Conservation (phyloP, 2,797 vertebrate genomes). For the Chloroceryle inda region DNA sequence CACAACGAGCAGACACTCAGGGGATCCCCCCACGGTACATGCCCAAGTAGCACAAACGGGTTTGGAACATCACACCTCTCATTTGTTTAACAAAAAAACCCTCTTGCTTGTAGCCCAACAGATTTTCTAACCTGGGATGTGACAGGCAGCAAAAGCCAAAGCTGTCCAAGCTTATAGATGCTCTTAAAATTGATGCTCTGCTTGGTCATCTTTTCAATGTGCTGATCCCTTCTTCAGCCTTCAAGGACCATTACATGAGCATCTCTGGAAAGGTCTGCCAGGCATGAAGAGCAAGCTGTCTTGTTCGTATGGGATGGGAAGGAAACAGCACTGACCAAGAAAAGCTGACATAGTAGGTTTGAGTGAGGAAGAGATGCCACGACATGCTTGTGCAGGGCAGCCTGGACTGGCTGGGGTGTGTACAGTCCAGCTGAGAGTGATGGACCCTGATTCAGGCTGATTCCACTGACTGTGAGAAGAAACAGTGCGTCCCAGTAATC, state of each 20-base stretch:
- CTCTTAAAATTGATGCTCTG: neutral
- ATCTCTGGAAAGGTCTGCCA: neutral
- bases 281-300: neutral
- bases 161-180: neutral
- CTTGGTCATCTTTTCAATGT: neutral
- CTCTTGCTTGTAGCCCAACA: neutral
- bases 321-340: neutral
- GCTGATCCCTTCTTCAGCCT: neutral
- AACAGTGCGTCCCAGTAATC: neutral
- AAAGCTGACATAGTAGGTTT: fast-evolving
- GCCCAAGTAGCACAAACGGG: neutral
- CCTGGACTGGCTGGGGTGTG: neutral
- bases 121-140: neutral
- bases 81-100: neutral
- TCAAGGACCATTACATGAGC: neutral
- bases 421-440: neutral
- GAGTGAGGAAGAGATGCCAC: neutral
- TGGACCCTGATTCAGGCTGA: neutral
- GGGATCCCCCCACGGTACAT: neutral
- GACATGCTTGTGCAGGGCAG: neutral
- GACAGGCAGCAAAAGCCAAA: neutral
- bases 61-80: neutral
- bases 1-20: fast-evolving
- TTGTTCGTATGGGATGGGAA: neutral
- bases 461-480: neutral